Evolutionary conservation across 64 coral and sea anemone species (phyloP).

Genomic region (Catalaphyllia jardinei): DNA sequence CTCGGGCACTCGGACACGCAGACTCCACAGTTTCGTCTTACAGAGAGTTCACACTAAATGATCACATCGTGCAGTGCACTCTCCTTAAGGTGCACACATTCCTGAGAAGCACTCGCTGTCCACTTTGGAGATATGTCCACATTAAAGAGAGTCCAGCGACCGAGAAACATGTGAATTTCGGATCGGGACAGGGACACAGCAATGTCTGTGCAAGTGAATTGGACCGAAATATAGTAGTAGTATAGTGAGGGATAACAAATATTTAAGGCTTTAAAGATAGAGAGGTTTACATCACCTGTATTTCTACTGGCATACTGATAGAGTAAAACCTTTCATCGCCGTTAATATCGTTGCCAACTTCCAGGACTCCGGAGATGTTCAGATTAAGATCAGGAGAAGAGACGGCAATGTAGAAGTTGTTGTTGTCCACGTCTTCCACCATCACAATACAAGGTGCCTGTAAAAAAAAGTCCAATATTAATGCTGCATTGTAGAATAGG

Average conservation of each 20-base stretch:
- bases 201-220: too few relatives aligned
- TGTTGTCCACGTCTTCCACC: constrained; percentile 18
- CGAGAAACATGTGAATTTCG: too few relatives aligned
- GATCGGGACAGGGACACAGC: too few relatives aligned
- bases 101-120: too few relatives aligned
- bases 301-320: constrained; percentile 1
- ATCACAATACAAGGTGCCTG: background rate
- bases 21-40: too few relatives aligned
- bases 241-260: background rate
- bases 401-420: constrained; percentile 25
- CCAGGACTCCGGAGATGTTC: background rate
- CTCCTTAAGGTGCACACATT: too few relatives aligned
- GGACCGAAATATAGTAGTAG: too few relatives aligned
- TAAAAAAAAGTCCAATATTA: background rate
- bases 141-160: too few relatives aligned
- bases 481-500: background rate
- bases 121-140: background rate
- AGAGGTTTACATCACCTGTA: background rate
- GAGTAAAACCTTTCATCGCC: constrained; percentile 24
- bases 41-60: too few relatives aligned
- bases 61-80: too few relatives aligned
- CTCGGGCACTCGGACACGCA: too few relatives aligned
- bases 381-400: constrained; percentile 43
- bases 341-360: background rate
- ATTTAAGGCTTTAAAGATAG: background rate